phyloP scores from a whole-genome alignment of 2,113 vertebrate genomes.

The Macrotis lagotis region DNA sequence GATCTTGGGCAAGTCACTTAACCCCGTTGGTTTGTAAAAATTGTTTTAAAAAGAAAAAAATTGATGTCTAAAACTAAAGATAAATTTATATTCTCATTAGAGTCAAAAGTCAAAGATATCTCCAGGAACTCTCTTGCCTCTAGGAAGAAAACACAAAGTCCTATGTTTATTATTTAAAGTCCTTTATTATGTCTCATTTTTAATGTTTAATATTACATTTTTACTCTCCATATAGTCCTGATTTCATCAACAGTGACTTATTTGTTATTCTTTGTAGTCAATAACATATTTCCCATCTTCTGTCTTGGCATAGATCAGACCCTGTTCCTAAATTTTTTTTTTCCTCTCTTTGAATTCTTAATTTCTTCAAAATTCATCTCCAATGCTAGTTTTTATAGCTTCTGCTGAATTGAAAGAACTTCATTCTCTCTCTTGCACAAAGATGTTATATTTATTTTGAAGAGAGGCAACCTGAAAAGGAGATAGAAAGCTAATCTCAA shows the following conservation, averaged over 20 bases:
- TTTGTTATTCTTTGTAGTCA: neutral
- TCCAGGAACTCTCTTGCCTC: neutral
- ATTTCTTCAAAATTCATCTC: neutral
- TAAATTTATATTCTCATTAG: neutral
- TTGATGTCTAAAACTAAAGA: neutral
- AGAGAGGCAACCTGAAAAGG: neutral
- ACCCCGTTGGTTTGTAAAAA: too few relatives aligned
- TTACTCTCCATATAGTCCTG: neutral
- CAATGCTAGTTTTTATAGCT: neutral
- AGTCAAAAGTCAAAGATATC: neutral
- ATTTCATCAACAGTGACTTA: neutral
- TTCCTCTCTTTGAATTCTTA: neutral
- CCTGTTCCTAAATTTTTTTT: neutral
- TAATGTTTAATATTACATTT: neutral
- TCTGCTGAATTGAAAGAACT: neutral
- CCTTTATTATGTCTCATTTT: neutral
- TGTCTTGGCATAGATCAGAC: neutral
- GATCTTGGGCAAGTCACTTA: too few relatives aligned
- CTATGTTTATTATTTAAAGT: neutral
- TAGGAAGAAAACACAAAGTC: neutral
- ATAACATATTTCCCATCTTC: neutral
- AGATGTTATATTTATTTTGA: neutral
- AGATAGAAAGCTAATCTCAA: neutral
- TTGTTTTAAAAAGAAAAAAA: too few relatives aligned
- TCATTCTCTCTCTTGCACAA: neutral